Conservation (phyloP, 2,888 invertebrate species). For the Tryphoninae sp. region DNA sequence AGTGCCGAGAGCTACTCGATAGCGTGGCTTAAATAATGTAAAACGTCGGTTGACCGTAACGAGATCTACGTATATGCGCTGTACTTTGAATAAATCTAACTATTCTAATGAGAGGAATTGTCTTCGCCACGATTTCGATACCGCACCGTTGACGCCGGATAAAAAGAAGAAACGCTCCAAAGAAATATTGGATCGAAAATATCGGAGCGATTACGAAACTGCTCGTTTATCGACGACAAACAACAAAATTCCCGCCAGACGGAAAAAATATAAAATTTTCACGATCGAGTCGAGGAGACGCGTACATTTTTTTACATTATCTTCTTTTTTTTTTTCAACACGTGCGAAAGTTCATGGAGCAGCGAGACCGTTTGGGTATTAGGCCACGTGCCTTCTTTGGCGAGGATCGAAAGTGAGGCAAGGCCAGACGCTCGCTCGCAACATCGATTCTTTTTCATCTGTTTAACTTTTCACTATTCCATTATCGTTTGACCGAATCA, state of each 20-base stretch:
- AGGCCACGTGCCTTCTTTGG: conserved; percentile 64
- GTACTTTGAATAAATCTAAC: neutral
- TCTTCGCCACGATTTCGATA: too few relatives aligned
- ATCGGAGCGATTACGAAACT: too few relatives aligned
- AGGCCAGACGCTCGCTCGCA: conserved; percentile 63
- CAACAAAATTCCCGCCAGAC: neutral
- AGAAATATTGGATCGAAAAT: too few relatives aligned
- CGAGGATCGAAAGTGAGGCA: conserved; percentile 68
- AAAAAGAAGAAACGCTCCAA: too few relatives aligned
- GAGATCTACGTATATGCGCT: conserved; percentile 37
- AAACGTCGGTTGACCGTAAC: conserved; percentile 55
- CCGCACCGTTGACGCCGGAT: too few relatives aligned
- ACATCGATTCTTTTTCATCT: conserved; percentile 34
- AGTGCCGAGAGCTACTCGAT: conserved; percentile 25
- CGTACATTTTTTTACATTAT: conserved; percentile 7
- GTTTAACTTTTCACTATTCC: conserved; percentile 23
- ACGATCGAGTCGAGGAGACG: conserved; percentile 8
- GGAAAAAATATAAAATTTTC: conserved; percentile 5
- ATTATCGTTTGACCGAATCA: conserved; percentile 40
- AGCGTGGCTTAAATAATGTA: conserved; percentile 72
- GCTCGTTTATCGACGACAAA: too few relatives aligned
- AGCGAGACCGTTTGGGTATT: conserved; percentile 56
- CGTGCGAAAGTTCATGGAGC: conserved; percentile 45
- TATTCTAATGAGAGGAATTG: too few relatives aligned
- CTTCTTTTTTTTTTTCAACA: neutral